Base-by-base conservation (phyloP, 1,140 invertebrate genomes). In the Atopsyche davidsoni region DNA sequence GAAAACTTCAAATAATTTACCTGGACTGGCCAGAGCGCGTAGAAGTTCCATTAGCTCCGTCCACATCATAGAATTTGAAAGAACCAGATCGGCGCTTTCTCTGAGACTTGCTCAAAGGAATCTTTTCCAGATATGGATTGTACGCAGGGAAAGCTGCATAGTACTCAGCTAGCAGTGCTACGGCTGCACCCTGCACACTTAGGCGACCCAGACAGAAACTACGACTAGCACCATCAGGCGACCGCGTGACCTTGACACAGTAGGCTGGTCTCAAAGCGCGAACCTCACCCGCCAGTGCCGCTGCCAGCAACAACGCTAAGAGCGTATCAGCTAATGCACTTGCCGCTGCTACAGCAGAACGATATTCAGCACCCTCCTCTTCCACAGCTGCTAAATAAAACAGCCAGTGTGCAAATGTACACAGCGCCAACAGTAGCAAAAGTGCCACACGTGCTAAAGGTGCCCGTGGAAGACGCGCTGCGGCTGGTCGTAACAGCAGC, bases 51-150 rank as follows among this genome's bases (percentile, higher is more conserved):
- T 85, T 82, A 11, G 79, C 77, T 13, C 85, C 89, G 64, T 98
- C 95, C 0, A 98, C 90, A 66, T 98, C 92, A 69, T 98, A 98
- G 67, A 96, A 94, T 64, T 98, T 97, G 60, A 96, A 94, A 64
- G 88, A 91, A 9, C 82, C 82, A 1, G 78, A 77, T 48, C 76
- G 73, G 22, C 80, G 81, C 66, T 87, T 87, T 49, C 85, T 78
- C 56, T 82, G 78, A 1, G 86, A 86, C 66, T 90, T 90, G 18
- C 87, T 86, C 40, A 89, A 83, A 21, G 91, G 90, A 53, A 93
- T 77, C 46, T 90, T 80, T 66, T 96, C 92, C 56, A 98, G 75
- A 64, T 96, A 96, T 0, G 93, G 94, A 73, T 98, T 98, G 62
- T 96, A 98, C 48, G 94, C 90, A 0, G 89, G 83, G 70, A 99